Base-by-base conservation (phyloP, 1,140 invertebrate species). In the Drosophila bocqueti region DNA sequence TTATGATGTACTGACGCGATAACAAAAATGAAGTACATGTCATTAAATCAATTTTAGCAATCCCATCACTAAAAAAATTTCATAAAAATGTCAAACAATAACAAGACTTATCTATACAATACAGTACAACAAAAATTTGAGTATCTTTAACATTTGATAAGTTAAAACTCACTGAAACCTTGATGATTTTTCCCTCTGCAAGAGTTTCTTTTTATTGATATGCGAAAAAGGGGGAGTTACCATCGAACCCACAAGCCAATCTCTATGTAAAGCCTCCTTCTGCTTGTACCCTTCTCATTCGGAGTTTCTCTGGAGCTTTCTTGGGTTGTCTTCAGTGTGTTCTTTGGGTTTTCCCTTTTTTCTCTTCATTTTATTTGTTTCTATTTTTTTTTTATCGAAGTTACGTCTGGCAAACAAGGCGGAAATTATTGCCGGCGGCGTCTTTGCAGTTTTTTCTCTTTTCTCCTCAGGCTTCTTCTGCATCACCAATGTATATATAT, bases 371-470 rank as follows among this genome's bases (percentile, higher is more conserved):
- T 63, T 86, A 61, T 61, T 58, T 40, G 9, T 21, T 62, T 46
- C 40, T 21, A 15, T 21, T 42, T 40, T 52, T 26, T 52, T 62
- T 52, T 26, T 60, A n/a, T 52, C 59, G 46, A 26, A 45, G 36
- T 74, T 77, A 34, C 52, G 67, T 61, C 66, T 65, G 59, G 75
- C 67, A 79, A 76, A 69, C 72, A 82, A 61, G 65, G 52, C 84
- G 84, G 81, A 87, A 89, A 89, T 87, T 87, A 89, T 89, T 83
- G 77, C 68, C 74, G 73, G 52, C 73, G 77, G 59, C 69, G 50
- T 78, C 80, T 75, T 75, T 87, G 63, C 66, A 76, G 40, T 63
- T 50, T 73, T 72, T 55, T 42, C 54, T 34, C 7, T 24, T 8
- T 42, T 42, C 47, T 52, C 34, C 29, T 43, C 38, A 42, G 55